Conservation (phyloP, 2,888 invertebrate species). For the Drosophila tanythrix region DNA sequence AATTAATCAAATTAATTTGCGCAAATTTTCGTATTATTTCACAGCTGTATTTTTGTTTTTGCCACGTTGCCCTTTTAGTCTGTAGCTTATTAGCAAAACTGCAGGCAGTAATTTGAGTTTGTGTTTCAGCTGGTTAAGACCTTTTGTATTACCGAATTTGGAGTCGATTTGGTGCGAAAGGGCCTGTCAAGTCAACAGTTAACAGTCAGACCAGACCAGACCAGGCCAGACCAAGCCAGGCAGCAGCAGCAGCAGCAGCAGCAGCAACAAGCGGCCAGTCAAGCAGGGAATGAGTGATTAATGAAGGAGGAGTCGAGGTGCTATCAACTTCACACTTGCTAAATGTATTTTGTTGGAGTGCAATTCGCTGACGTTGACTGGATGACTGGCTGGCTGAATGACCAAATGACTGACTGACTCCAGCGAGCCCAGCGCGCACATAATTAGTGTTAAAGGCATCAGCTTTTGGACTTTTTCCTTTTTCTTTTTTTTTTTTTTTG, state of each 20-base stretch:
- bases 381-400: conserved; percentile 49
- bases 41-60: not conserved
- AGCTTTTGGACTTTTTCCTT: conserved; percentile 4
- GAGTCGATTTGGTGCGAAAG: conserved; percentile 24
- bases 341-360: conserved; percentile 69
- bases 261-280: conserved; percentile 64
- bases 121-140: conserved; percentile 32
- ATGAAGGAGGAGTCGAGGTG: conserved; percentile 65
- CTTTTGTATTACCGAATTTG: conserved; percentile 48
- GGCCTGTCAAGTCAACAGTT: conserved; percentile 58
- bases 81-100: conserved; percentile 42
- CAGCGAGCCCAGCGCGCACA: conserved; percentile 38
- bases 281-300: conserved; percentile 78
- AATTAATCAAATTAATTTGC: conserved; percentile 11
- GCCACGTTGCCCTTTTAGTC: not conserved
- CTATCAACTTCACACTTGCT: conserved; percentile 79
- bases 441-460: conserved; percentile 62
- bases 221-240: not conserved
- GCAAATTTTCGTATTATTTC: conserved; percentile 18
- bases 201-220: not conserved
- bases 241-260: not conserved
- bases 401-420: conserved; percentile 26
- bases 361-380: conserved; percentile 67
- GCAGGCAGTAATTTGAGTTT: conserved; percentile 47
- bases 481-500: conserved; percentile 20